Conservation (phyloP, 2,113 vertebrate species). For the human (Homo sapiens) region DNA sequence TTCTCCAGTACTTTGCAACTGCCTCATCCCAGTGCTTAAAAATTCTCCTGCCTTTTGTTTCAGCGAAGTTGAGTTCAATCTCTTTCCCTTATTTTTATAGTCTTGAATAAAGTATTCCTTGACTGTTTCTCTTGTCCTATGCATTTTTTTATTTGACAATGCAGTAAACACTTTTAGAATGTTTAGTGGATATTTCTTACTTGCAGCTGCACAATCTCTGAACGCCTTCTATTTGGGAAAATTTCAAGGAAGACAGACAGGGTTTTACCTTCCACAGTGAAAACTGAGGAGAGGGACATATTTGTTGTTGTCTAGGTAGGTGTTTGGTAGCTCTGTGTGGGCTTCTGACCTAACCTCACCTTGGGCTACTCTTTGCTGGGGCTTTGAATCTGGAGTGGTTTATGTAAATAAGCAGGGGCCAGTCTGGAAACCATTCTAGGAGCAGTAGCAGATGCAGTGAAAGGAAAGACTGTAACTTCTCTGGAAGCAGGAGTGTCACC, state of each 20-base stretch:
- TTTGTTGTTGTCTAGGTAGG: neutral
- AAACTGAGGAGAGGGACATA: neutral
- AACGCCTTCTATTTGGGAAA: neutral
- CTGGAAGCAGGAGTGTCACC: neutral
- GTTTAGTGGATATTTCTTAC: neutral
- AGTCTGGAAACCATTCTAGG: neutral
- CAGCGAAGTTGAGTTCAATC: neutral
- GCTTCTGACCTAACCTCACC: neutral
- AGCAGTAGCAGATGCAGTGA: neutral
- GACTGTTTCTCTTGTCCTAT: neutral
- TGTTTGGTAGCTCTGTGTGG: neutral
- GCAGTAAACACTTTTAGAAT: neutral
- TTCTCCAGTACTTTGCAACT: neutral
- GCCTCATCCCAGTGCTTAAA: neutral
- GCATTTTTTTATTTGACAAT: neutral
- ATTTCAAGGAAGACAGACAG: neutral
- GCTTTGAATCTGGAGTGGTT: neutral
- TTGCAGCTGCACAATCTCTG: neutral
- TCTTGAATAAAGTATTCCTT: neutral
- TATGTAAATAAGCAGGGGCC: neutral
- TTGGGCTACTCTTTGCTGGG: accelerated
- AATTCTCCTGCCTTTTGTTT: neutral
- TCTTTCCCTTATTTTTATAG: neutral
- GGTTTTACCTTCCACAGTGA: neutral
- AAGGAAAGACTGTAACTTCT: too few relatives aligned